Conservation (phyloP, 2,888 invertebrate genomes). For the Hybos culiciformis region DNA sequence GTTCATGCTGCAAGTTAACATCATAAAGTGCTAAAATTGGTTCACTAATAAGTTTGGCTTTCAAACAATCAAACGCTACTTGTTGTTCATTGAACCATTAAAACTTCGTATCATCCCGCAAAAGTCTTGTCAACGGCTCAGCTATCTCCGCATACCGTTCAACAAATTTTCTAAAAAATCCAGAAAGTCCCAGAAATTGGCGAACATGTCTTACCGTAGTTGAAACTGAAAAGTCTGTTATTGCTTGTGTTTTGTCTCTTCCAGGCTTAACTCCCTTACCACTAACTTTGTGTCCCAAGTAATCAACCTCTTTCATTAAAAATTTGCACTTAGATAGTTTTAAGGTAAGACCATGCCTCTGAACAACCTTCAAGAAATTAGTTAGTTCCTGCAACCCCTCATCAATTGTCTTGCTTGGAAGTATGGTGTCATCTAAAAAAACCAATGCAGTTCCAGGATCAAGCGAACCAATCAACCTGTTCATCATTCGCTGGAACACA, state of each 20-base stretch:
- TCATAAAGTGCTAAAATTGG: conserved; percentile 8
- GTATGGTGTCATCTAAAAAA: too few relatives aligned
- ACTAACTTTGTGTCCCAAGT: conserved; percentile 10
- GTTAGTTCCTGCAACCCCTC: too few relatives aligned
- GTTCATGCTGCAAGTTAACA: conserved; percentile 3
- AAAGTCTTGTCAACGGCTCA: conserved; percentile 9
- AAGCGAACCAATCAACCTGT: neutral
- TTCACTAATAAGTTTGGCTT: too few relatives aligned
- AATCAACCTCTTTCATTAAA: conserved; percentile 7
- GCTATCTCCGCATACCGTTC: conserved; percentile 7
- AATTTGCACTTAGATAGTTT: conserved; percentile 13
- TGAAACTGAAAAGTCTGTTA: conserved; percentile 10
- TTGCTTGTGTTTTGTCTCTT: conserved; percentile 10
- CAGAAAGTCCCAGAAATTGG: conserved; percentile 12
- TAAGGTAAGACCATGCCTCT: conserved; percentile 8
- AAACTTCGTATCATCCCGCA: conserved; percentile 10
- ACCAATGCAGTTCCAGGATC: neutral
- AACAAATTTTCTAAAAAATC: conserved; percentile 13
- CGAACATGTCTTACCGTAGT: conserved; percentile 9
- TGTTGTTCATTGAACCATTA: conserved; percentile 10
- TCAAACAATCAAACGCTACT: conserved; percentile 4
- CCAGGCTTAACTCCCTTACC: conserved; percentile 11
- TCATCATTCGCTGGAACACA: conserved; percentile 22
- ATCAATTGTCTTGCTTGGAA: too few relatives aligned
- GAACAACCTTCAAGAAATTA: too few relatives aligned